phyloP scores from a whole-genome alignment of 2,888 invertebrate genomes.

The Lissonota sp. region DNA sequence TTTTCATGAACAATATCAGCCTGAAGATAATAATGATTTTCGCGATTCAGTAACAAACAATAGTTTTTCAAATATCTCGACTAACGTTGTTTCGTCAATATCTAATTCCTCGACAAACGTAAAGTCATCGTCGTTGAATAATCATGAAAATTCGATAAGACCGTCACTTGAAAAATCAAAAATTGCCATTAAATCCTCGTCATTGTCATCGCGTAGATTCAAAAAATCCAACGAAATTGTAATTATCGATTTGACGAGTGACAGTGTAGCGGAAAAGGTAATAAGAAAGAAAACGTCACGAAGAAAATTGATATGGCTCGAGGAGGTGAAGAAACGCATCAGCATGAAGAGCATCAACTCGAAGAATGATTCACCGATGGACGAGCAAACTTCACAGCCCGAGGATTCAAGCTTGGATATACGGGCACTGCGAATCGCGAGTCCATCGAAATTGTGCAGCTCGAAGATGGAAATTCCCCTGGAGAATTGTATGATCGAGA shows the following conservation, averaged over 20 bases:
- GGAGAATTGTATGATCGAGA: slow-evolving; percentile 1
- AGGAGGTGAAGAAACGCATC: slow-evolving; percentile 70
- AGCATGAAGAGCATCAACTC: slow-evolving; percentile 33
- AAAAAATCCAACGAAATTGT: slow-evolving; percentile 76
- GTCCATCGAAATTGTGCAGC: not conserved
- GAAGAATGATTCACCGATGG: slow-evolving; percentile 47
- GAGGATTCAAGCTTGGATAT: slow-evolving; percentile 51
- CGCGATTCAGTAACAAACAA: slow-evolving; percentile 57
- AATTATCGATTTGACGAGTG: slow-evolving; percentile 79
- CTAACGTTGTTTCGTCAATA: slow-evolving; percentile 30
- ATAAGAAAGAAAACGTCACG: slow-evolving; percentile 71
- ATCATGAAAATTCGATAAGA: slow-evolving; percentile 40
- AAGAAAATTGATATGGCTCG: slow-evolving; percentile 74
- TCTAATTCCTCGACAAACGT: slow-evolving; percentile 27
- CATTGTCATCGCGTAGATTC: slow-evolving; percentile 62
- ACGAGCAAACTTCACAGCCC: slow-evolving; percentile 48
- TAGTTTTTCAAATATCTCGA: slow-evolving; percentile 39
- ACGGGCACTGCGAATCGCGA: slow-evolving; percentile 12
- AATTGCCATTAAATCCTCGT: slow-evolving; percentile 33
- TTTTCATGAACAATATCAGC: slow-evolving; percentile 68
- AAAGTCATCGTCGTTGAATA: slow-evolving; percentile 20
- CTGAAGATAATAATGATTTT: slow-evolving; percentile 68
- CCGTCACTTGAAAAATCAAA: slow-evolving; percentile 35
- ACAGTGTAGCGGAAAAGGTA: slow-evolving; percentile 73
- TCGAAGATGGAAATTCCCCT: slow-evolving; percentile 11